Conservation (phyloP, 2,888 invertebrate species). For the Drosophila tripunctata region DNA sequence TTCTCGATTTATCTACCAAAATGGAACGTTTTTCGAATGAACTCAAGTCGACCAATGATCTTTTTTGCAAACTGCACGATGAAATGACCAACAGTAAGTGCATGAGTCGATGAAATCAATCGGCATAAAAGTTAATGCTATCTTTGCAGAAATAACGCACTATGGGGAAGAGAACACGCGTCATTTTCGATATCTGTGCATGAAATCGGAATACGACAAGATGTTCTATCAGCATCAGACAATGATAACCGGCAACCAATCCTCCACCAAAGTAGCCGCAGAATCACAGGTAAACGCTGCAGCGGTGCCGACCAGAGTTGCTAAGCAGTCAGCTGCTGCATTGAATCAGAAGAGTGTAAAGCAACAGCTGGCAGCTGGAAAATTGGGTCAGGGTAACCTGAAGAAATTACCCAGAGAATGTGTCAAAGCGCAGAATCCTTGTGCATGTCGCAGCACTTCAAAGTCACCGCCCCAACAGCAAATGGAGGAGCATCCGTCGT, state of each 20-base stretch:
- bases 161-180: constrained; percentile 83
- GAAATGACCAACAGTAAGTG: constrained; percentile 79
- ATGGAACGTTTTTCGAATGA: constrained; percentile 77
- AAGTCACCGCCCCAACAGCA: constrained; percentile 29
- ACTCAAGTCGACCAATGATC: constrained; percentile 67
- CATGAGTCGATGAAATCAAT: too few relatives aligned
- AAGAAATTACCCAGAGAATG: constrained; percentile 19
- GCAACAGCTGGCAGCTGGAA: constrained; percentile 28
- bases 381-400: background rate
- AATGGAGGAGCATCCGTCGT: constrained; percentile 38
- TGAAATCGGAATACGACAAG: constrained; percentile 84
- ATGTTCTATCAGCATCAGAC: constrained; percentile 83
- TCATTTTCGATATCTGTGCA: constrained; percentile 83
- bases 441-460: constrained; percentile 54
- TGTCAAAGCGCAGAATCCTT: constrained; percentile 41
- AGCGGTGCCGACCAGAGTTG: constrained; percentile 4
- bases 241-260: constrained; percentile 47
- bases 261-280: constrained; percentile 25
- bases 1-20: constrained; percentile 75
- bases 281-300: constrained; percentile 19
- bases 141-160: constrained; percentile 75
- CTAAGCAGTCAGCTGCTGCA: constrained; percentile 31
- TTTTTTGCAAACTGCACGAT: constrained; percentile 69
- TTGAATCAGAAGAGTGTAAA: constrained; percentile 30
- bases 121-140: too few relatives aligned